phyloP scores from a whole-genome alignment of 30 jellyfish, hydroid and myxozoan species.

The Clytia hemisphaerica region DNA sequence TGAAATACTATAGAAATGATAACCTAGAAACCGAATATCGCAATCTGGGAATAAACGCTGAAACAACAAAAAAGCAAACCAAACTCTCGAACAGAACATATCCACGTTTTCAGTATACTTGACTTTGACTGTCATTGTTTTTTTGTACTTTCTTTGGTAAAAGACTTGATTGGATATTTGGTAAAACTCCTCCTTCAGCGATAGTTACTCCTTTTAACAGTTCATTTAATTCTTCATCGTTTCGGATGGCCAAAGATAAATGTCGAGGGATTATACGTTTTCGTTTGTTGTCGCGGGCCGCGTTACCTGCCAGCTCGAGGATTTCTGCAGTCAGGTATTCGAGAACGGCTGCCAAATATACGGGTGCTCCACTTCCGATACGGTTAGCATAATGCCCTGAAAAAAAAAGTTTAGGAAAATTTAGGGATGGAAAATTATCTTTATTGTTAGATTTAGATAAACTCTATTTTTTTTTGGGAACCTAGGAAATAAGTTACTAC shows the following conservation, averaged over 20 bases:
- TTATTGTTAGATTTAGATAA: too few relatives aligned
- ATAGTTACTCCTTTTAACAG: slow-evolving; percentile 76
- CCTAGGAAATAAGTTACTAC: background rate
- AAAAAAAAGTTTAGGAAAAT: background rate
- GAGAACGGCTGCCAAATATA: slow-evolving; percentile 89
- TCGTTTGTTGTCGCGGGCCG: slow-evolving; percentile 94
- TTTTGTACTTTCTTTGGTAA: slow-evolving; percentile 63
- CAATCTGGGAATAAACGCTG: too few relatives aligned
- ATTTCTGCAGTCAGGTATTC: slow-evolving; percentile 86
- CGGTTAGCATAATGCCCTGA: slow-evolving; percentile 58
- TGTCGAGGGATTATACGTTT: slow-evolving; percentile 80
- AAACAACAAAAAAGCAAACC: too few relatives aligned
- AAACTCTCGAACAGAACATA: too few relatives aligned
- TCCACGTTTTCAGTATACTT: slow-evolving; percentile 27
- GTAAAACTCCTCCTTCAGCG: slow-evolving; percentile 97
- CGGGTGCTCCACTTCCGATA: slow-evolving; percentile 90
- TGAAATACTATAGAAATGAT: too few relatives aligned
- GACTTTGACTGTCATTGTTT: slow-evolving; percentile 18
- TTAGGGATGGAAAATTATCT: too few relatives aligned
- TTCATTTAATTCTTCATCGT: slow-evolving; percentile 84
- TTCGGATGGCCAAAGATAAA: slow-evolving; percentile 70
- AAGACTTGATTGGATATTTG: slow-evolving; percentile 84
- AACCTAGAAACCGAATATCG: too few relatives aligned
- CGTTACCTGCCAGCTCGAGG: slow-evolving; percentile 86
- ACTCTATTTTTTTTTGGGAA: background rate